phyloP scores from a whole-genome alignment of 1,140 invertebrate species.

The Chelonus insularis region DNA sequence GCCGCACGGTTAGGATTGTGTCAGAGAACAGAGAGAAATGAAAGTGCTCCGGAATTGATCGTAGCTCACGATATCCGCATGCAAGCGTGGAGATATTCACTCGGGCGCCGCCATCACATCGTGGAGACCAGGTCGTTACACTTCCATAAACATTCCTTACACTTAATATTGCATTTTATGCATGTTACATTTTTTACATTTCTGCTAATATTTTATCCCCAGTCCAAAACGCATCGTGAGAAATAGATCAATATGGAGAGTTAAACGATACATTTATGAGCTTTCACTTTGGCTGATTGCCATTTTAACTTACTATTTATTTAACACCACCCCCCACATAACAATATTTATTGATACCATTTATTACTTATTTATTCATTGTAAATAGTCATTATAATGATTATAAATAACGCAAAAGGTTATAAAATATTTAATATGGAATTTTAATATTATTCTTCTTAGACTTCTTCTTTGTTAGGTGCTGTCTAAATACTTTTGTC shows the following conservation, averaged over 20 bases:
- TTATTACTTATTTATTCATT: too few species aligned
- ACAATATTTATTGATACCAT: too few species aligned
- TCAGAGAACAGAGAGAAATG: slow-evolving; percentile 53
- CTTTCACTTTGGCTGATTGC: slow-evolving; percentile 25
- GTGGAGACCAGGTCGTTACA: slow-evolving; percentile 5
- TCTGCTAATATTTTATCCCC: background rate
- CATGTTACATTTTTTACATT: background rate
- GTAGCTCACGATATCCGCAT: slow-evolving; percentile 30
- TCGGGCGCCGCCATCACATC: slow-evolving; percentile 1
- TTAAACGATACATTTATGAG: slow-evolving; percentile 3
- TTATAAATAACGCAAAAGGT: too few species aligned
- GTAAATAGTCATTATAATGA: too few species aligned
- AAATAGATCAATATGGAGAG: slow-evolving; percentile 21
- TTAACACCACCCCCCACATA: background rate
- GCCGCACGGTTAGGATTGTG: slow-evolving; percentile 39
- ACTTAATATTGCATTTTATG: background rate
- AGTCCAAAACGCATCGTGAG: slow-evolving; percentile 17
- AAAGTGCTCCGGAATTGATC: slow-evolving; percentile 45
- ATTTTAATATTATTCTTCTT: too few species aligned
- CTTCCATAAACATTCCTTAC: background rate
- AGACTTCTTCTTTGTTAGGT: too few species aligned
- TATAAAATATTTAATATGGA: too few species aligned
- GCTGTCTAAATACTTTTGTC: too few species aligned
- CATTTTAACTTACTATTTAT: slow-evolving; percentile 21
- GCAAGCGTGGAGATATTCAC: slow-evolving; percentile 27